These are phyloP conservation scores for Acyrthosiphon pisum DNA, from an alignment of 1,140 invertebrate species.

Conservation along the genomic window DNA sequence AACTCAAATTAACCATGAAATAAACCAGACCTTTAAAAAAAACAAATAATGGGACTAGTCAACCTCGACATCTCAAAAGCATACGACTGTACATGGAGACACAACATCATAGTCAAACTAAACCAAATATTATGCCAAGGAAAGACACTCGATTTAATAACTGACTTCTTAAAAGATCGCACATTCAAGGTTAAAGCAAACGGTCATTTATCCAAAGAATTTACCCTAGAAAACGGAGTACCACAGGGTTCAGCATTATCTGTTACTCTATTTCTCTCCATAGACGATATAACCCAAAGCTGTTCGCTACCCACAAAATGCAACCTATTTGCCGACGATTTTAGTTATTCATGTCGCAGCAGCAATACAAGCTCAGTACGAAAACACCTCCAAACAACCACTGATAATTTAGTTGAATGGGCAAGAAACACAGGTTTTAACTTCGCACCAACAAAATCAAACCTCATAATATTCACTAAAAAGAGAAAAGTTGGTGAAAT, in stretches of 20 bases:
- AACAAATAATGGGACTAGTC: conserved; percentile 5
- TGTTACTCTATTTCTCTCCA: neutral
- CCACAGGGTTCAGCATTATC: neutral
- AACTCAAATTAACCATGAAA: neutral
- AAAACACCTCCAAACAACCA: too few relatives aligned
- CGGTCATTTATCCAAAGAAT: too few relatives aligned
- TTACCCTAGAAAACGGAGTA: neutral
- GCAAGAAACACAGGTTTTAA: too few relatives aligned
- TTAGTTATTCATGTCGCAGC: neutral
- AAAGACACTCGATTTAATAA: too few relatives aligned
- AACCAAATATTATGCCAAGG: too few relatives aligned
- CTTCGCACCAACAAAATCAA: too few relatives aligned
- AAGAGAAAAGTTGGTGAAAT: too few relatives aligned
- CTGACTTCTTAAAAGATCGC: too few relatives aligned
- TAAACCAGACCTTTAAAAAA: neutral
- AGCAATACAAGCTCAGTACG: too few relatives aligned
- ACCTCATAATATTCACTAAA: too few relatives aligned
- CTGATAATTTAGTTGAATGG: too few relatives aligned
- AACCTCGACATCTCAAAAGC: neutral
- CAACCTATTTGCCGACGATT: conserved; percentile 16
- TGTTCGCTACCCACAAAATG: neutral
- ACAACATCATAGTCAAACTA: neutral
- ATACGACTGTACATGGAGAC: neutral
- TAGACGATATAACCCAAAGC: neutral
- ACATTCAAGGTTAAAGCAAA: too few relatives aligned